A percentile compares a stretch with the other conserved stretches of the same genome.
Evolutionary conservation across 2,113 vertebrate species (phyloP).

Genomic region (Trogon surrucura): DNA sequence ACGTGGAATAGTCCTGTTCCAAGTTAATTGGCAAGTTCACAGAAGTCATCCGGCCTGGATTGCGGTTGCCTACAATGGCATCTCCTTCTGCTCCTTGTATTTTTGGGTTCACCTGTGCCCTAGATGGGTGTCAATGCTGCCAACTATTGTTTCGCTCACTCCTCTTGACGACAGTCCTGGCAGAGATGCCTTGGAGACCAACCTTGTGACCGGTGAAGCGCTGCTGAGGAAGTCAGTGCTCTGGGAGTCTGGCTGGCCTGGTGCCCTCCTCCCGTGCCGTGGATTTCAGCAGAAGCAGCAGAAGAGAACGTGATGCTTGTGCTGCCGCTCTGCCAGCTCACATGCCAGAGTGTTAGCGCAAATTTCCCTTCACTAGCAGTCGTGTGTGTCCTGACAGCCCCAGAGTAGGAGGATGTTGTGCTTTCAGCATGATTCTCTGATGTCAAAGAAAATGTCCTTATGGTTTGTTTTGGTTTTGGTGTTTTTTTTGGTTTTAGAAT

Average conservation of each 20-base stretch:
- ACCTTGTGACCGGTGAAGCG: neutral
- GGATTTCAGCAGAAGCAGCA: neutral
- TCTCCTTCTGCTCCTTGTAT: neutral
- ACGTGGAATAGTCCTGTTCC: neutral
- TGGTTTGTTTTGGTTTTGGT: neutral
- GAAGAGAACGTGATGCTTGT: neutral
- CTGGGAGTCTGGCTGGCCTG: neutral
- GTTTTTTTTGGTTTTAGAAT: neutral
- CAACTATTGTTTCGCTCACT: neutral
- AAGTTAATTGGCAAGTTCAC: neutral
- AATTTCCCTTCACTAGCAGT: neutral
- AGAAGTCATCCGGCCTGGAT: neutral
- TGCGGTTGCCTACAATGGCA: neutral
- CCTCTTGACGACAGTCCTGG: neutral
- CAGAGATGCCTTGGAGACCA: neutral
- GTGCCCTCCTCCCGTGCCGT: neutral
- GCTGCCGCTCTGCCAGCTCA: neutral
- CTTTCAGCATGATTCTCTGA: neutral
- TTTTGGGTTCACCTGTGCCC: neutral
- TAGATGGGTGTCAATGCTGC: neutral
- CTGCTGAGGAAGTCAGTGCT: neutral
- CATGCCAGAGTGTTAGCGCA: fast-evolving
- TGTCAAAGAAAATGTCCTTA: neutral
- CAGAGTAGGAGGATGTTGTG: neutral
- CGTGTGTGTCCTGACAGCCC: neutral